Evolutionary conservation across 2,888 invertebrate species (phyloP).

Genomic region (Amphipoea lucens): DNA sequence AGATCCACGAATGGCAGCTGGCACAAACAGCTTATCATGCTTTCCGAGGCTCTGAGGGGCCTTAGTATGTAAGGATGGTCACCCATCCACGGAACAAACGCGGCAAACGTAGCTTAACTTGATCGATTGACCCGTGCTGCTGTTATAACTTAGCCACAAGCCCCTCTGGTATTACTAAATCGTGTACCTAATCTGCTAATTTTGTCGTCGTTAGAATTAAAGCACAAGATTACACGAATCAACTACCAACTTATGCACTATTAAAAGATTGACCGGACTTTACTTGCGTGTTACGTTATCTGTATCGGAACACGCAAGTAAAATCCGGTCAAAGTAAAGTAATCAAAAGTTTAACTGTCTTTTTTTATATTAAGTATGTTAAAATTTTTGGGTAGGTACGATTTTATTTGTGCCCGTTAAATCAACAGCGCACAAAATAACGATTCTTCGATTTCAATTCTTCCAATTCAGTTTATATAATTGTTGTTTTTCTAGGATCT

Average conservation of each 20-base stretch:
- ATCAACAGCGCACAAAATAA: not conserved
- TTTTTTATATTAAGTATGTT: not conserved
- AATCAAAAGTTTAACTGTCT: not conserved
- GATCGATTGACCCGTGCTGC: not conserved
- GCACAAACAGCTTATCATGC: not conserved
- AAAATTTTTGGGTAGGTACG: not conserved
- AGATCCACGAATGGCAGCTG: not conserved
- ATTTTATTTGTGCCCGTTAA: not conserved
- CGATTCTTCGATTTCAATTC: not conserved
- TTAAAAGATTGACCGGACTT: not conserved
- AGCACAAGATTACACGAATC: not conserved
- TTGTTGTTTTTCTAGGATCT: slow-evolving; percentile 8
- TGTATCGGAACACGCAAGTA: too few relatives aligned
- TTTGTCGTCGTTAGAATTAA: not conserved
- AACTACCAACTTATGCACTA: not conserved
- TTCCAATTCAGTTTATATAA: not conserved
- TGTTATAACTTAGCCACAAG: not conserved
- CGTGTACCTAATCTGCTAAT: not conserved
- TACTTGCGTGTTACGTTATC: not conserved
- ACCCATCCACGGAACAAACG: not conserved
- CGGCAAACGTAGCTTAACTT: not conserved
- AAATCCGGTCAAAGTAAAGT: too few relatives aligned
- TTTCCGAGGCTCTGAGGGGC: not conserved
- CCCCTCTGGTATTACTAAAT: not conserved
- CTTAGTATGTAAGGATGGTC: not conserved